Base-by-base conservation (phyloP, 2,797 vertebrate genomes). In the Enteromius trimaculatus region DNA sequence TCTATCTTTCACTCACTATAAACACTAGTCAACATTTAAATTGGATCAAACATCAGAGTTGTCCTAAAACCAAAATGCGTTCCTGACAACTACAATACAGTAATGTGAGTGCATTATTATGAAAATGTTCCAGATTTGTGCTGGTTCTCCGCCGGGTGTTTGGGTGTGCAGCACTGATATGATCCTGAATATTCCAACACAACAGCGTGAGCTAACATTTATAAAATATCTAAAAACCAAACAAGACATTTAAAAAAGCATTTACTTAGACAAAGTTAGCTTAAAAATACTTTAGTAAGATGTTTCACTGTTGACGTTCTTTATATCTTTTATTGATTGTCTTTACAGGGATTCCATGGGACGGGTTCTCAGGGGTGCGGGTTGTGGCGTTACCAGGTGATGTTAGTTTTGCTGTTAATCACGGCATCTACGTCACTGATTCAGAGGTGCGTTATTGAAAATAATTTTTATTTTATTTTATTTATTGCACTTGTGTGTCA, bases 161-260 rank as follows among this genome's bases (percentile, higher is more conserved):
- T 99, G 98, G 98, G 95, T 99, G 82, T 97, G 97, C 93, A 98
- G 98, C 93, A 99, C 97, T 0, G 97, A 99, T 89, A 96, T 96
- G 96, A 94, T 97, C 82, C 93, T 99, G 82, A 91, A 85, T 0
- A 31, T 99, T 37, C 96, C 96, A 0, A 79, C 90, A 0, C 66
- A 89, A 77, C 94, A 94, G 13, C 89, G 98, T 98, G 42, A 93
- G 93, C 42, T 44, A n/a, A 68, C 51, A 39, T 68, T 29, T 13
- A 70, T 44, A n/a, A 26, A 21, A 37, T 53, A 4, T 55, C 21
- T 60, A 58, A 42, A 76, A 10, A n/a, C 31, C 21, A 39, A 39
- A 58, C 13, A 37, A 51, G 9, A 53, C 0, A 8, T 11, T 29
- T 26, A 14, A 29, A 17, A 42, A 70, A 71, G 8, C 39, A 2